These are phyloP conservation scores for Molossus molossus DNA, from an alignment of 2,797 vertebrate genomes.

Conservation along the genomic window DNA sequence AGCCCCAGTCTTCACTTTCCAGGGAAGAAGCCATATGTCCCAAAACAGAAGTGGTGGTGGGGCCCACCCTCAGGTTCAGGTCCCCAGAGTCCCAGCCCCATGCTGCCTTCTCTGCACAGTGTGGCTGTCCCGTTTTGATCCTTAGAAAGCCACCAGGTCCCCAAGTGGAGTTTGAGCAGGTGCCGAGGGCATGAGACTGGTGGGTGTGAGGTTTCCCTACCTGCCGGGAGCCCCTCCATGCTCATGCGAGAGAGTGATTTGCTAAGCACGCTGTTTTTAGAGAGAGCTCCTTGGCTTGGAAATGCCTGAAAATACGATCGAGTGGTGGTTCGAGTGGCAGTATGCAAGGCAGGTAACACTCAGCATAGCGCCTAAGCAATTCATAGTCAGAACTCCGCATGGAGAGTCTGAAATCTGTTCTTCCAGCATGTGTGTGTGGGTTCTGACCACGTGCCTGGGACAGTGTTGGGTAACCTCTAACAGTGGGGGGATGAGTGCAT, in stretches of 20 bases:
- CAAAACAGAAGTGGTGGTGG: not conserved
- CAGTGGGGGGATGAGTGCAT: accelerated
- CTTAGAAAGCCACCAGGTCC: not conserved
- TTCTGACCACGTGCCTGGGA: not conserved
- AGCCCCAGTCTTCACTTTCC: not conserved
- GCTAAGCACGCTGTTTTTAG: not conserved
- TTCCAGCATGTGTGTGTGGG: not conserved
- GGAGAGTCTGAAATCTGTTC: not conserved
- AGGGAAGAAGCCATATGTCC: not conserved
- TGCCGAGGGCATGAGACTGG: not conserved
- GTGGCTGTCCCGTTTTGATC: not conserved
- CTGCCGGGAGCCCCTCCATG: not conserved
- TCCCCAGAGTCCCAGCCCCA: accelerated
- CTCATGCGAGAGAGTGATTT: not conserved
- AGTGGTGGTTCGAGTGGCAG: not conserved
- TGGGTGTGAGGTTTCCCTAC: not conserved
- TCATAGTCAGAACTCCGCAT: not conserved
- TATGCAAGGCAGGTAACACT: not conserved
- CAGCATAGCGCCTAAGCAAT: too few species aligned
- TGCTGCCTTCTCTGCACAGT: not conserved
- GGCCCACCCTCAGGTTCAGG: not conserved
- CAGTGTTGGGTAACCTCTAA: not conserved
- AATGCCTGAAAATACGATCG: not conserved
- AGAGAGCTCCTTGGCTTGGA: not conserved
- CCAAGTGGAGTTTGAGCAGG: not conserved